Evolutionary conservation across 2,888 invertebrate species (phyloP).

Genomic region (Andrena bucephala): DNA sequence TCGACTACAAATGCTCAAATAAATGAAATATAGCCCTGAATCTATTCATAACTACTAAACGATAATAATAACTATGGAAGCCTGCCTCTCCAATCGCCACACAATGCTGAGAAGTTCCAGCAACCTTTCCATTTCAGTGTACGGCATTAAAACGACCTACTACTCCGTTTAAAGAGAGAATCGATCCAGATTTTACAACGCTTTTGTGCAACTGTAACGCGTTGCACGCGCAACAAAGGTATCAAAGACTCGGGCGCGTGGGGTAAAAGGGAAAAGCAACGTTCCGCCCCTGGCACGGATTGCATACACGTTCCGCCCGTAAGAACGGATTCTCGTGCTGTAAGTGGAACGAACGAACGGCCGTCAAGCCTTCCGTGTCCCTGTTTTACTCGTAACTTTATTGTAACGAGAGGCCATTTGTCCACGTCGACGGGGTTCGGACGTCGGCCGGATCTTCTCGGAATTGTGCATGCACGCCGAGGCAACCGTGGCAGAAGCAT

Average conservation of each 20-base stretch:
- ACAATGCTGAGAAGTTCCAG: background rate
- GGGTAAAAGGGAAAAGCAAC: conserved; percentile 26
- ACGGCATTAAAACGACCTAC: background rate
- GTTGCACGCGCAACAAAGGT: background rate
- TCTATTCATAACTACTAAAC: background rate
- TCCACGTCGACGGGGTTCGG: conserved; percentile 60
- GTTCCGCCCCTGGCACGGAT: conserved; percentile 43
- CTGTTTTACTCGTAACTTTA: conserved; percentile 63
- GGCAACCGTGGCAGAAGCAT: conserved; percentile 33
- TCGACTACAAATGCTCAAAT: background rate
- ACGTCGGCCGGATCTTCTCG: conserved; percentile 48
- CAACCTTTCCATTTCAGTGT: background rate
- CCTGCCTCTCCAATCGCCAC: background rate
- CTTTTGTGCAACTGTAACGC: background rate
- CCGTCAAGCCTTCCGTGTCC: conserved; percentile 47
- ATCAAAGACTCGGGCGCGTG: background rate
- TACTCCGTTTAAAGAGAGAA: background rate
- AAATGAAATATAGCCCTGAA: background rate
- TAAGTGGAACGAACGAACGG: conserved; percentile 39
- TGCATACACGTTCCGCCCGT: conserved; percentile 44
- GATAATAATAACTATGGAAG: too few relatives aligned
- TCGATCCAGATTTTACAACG: conserved; percentile 3
- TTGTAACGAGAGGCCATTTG: conserved; percentile 67
- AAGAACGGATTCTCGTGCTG: conserved; percentile 57
- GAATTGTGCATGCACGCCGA: conserved; percentile 51